Conservation (phyloP, 2,113 vertebrate genomes). For the Scomber colias region DNA sequence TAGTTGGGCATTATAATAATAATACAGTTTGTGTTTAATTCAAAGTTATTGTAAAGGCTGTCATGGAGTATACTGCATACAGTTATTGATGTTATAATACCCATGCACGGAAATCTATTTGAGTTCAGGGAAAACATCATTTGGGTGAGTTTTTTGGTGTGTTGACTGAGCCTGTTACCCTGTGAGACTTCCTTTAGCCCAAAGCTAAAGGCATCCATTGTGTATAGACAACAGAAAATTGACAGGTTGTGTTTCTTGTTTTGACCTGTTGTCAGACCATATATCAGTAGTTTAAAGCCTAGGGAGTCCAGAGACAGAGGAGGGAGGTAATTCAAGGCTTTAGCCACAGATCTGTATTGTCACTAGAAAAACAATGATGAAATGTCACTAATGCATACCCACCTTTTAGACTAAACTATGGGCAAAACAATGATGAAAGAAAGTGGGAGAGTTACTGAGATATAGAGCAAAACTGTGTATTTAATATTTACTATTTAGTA, state of each 20-base stretch:
- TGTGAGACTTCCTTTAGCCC: conserved; percentile 16
- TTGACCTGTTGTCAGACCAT: conserved; percentile 53
- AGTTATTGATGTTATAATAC: neutral
- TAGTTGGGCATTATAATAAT: neutral
- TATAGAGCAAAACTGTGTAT: neutral
- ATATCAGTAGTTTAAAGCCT: conserved; percentile 49
- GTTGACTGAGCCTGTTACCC: neutral
- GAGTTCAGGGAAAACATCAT: conserved; percentile 10
- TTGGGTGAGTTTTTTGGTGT: conserved; percentile 14
- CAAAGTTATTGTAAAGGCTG: too few species aligned
- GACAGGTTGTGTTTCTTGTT: conserved; percentile 51
- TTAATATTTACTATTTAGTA: neutral
- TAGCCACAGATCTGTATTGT: conserved; percentile 16
- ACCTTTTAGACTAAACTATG: neutral
- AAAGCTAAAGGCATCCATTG: conserved; percentile 23
- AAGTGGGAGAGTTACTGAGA: neutral
- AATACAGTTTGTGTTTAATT: conserved; percentile 9
- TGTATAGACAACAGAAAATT: conserved; percentile 28
- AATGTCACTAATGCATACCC: neutral
- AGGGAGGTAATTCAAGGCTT: conserved; percentile 20
- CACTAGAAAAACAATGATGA: neutral
- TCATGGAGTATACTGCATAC: too few species aligned
- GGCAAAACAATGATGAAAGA: neutral
- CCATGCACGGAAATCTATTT: neutral
- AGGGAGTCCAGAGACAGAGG: conserved; percentile 17